Conservation (phyloP, 2,797 vertebrate species). For the Pyrrhura leucotis region DNA sequence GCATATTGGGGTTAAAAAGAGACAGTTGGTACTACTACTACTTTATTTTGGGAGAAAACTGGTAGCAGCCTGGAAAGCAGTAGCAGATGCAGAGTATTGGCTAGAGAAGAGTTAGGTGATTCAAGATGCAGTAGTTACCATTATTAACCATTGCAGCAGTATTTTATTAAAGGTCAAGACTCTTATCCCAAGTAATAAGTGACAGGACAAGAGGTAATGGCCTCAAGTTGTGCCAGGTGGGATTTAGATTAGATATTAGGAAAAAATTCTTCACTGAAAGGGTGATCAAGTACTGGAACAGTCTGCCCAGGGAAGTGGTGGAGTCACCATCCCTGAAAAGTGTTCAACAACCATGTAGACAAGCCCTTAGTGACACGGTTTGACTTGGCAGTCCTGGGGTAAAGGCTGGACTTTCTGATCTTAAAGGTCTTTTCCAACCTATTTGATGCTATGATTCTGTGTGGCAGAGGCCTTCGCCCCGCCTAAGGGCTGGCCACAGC, state of each 20-base stretch:
- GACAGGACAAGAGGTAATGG: not conserved
- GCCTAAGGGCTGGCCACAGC: fast-evolving
- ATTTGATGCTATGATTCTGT: not conserved
- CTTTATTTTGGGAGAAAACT: not conserved
- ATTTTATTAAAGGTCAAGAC: not conserved
- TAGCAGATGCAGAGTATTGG: fast-evolving
- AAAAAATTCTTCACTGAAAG: not conserved
- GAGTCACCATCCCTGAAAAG: not conserved
- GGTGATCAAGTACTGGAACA: not conserved
- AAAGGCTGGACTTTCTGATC: not conserved
- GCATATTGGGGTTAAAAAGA: not conserved
- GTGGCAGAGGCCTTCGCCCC: fast-evolving
- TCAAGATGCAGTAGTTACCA: not conserved
- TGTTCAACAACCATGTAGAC: not conserved
- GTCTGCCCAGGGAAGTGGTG: not conserved
- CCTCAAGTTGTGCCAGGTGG: not conserved
- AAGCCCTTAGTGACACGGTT: not conserved
- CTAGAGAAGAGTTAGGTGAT: not conserved
- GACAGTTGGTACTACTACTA: not conserved
- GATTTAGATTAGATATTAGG: not conserved
- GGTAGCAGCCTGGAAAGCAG: not conserved
- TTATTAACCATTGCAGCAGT: not conserved
- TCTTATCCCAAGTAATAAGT: not conserved
- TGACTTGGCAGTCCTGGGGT: not conserved
- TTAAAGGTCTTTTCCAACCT: not conserved